phyloP scores from a whole-genome alignment of 2,797 vertebrate genomes.

The Echeneis naucrates region DNA sequence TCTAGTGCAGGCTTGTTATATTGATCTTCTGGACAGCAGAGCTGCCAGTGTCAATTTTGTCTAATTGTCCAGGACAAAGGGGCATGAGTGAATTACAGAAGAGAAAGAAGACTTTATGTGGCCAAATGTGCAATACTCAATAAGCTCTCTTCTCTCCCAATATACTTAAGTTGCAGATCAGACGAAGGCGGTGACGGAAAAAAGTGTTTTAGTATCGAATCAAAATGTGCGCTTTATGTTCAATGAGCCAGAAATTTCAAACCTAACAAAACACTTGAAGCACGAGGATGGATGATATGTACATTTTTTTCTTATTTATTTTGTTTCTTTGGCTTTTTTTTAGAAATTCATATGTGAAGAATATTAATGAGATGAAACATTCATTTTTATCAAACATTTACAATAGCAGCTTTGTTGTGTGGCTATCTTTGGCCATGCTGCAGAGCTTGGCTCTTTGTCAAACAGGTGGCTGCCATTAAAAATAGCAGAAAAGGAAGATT shows the following conservation, averaged over 20 bases:
- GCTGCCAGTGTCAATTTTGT: conserved; percentile 24
- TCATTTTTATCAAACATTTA: background rate
- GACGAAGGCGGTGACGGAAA: background rate
- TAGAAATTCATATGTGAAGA: background rate
- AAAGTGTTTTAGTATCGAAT: background rate
- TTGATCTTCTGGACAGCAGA: conserved; percentile 36
- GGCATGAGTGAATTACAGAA: conserved; percentile 9
- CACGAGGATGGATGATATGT: background rate
- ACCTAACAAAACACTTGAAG: conserved; percentile 1
- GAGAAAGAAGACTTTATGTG: background rate
- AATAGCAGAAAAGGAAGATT: background rate
- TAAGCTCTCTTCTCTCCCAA: conserved; percentile 5
- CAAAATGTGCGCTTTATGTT: background rate
- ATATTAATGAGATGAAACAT: background rate
- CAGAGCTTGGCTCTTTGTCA: background rate
- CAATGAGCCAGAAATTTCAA: conserved; percentile 11
- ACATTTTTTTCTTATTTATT: background rate
- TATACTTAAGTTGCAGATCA: background rate
- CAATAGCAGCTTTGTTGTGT: background rate
- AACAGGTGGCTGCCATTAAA: conserved; percentile 20
- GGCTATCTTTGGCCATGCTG: background rate
- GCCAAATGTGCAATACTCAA: conserved; percentile 16
- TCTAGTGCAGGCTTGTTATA: conserved; percentile 2
- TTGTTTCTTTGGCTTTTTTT: background rate
- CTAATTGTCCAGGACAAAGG: conserved; percentile 19